Conservation (phyloP, 1,140 invertebrate species). For the Chrysomallon squamiferum region DNA sequence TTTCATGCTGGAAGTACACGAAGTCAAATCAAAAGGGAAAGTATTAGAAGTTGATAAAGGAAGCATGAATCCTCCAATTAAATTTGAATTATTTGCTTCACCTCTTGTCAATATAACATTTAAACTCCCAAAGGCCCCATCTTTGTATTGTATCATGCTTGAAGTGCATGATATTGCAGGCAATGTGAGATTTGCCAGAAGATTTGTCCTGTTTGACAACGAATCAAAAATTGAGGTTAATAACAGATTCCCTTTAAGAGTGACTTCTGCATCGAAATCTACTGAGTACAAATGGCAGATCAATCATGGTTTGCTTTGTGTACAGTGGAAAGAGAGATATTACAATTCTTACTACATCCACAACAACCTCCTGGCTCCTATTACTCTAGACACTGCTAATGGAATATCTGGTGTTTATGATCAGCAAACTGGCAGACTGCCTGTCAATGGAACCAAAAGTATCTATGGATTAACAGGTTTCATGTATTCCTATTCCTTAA, state of each 20-base stretch:
- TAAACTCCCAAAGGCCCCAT: not conserved
- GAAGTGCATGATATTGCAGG: conserved; percentile 1
- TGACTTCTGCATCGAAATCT: not conserved
- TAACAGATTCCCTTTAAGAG: not conserved
- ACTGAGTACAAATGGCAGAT: not conserved
- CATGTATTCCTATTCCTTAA: not conserved
- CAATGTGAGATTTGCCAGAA: not conserved
- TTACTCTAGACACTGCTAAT: not conserved
- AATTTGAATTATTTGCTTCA: not conserved
- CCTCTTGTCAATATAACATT: not conserved
- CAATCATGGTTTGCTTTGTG: not conserved
- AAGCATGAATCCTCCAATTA: not conserved
- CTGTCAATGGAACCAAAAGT: not conserved
- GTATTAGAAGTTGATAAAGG: not conserved
- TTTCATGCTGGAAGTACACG: not conserved
- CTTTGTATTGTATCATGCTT: not conserved
- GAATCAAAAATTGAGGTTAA: not conserved
- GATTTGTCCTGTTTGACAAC: conserved; percentile 1
- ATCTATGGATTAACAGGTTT: not conserved
- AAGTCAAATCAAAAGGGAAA: not conserved
- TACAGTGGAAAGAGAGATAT: not conserved
- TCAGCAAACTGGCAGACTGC: not conserved
- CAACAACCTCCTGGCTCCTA: not conserved
- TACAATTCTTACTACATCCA: not conserved
- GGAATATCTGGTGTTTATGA: conserved; percentile 1